These are phyloP conservation scores for Tachina grossa DNA, from an alignment of 2,888 invertebrate species.

Conservation along the genomic window DNA sequence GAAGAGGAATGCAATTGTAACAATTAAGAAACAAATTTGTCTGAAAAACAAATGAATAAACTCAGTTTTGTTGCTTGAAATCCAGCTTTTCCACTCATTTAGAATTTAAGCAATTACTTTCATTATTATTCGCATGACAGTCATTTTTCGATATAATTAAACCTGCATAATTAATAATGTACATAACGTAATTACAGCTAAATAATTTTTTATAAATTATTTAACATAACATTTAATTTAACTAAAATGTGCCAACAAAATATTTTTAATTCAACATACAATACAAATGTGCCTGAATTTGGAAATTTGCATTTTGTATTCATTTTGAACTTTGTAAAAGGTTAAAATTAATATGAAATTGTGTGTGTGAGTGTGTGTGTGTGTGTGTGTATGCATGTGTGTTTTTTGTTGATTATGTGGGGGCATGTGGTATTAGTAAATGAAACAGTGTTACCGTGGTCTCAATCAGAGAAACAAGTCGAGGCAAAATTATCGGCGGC, in stretches of 20 bases:
- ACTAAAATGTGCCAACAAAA: slow-evolving; percentile 8
- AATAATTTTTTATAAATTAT: slow-evolving; percentile 36
- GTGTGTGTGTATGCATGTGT: no score
- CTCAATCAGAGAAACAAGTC: no score
- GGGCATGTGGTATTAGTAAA: neutral
- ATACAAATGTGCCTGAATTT: slow-evolving; percentile 3
- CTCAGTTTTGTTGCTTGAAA: no score
- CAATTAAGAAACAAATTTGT: no score
- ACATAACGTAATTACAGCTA: slow-evolving; percentile 1
- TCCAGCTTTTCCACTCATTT: no score
- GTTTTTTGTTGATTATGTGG: neutral
- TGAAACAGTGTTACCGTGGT: neutral
- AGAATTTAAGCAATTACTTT: no score
- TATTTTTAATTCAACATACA: slow-evolving; percentile 6
- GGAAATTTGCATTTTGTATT: slow-evolving; percentile 19
- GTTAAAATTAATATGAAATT: neutral
- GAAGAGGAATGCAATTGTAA: no score
- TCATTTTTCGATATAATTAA: no score
- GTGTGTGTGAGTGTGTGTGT: neutral
- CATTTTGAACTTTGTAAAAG: slow-evolving; percentile 20
- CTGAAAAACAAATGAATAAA: no score
- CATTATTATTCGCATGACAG: no score
- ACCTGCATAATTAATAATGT: slow-evolving; percentile 6
- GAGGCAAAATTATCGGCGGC: no score
- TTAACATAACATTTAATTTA: slow-evolving; percentile 24